These are phyloP conservation scores for Alectoris magna DNA, from an alignment of 2,797 vertebrate species.

Conservation along the genomic window DNA sequence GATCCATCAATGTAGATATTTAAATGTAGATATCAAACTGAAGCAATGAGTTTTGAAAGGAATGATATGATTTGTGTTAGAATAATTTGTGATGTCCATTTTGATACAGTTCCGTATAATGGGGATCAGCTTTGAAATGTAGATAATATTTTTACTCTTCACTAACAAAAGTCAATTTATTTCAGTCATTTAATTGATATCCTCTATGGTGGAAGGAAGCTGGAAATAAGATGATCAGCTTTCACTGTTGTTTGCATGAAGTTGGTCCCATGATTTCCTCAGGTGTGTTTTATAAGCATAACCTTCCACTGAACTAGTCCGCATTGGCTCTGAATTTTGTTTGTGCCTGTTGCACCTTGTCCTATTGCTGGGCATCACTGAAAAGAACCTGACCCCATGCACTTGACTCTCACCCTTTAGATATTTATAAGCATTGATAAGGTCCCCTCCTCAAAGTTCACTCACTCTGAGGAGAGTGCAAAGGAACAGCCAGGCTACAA, in stretches of 20 bases:
- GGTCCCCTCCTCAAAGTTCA: no score
- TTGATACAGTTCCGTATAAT: not conserved
- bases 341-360: not conserved
- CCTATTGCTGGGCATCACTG: no score
- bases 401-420: no score
- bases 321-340: not conserved
- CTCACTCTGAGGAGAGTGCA: no score
- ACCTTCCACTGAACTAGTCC: not conserved
- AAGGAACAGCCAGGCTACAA: not conserved
- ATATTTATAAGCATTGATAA: no score
- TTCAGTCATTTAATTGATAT: not conserved
- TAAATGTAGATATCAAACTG: not conserved
- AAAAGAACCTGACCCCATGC: no score
- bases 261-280: not conserved
- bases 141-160: not conserved
- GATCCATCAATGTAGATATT: not conserved
- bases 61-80: not conserved
- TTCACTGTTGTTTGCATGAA: not conserved
- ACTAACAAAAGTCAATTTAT: not conserved
- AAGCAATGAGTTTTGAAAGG: not conserved
- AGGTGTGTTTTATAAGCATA: not conserved
- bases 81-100: not conserved
- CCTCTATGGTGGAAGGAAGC: not conserved
- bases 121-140: not conserved
- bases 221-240: not conserved